These are phyloP conservation scores for Nomada ferruginata DNA, from an alignment of 2,888 invertebrate genomes.

Conservation along the genomic window DNA sequence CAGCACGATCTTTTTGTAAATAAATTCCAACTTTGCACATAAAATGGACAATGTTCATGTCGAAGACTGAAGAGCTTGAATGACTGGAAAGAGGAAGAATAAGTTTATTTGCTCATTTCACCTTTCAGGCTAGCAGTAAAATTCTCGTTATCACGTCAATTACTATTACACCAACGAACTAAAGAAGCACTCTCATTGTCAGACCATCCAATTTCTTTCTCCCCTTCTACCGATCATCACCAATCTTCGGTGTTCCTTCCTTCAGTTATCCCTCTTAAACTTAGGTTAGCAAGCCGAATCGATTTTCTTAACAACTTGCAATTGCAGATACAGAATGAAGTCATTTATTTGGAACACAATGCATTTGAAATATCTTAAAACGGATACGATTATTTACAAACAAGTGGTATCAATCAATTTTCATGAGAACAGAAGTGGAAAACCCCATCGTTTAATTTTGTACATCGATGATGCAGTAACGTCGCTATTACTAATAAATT, in stretches of 20 bases:
- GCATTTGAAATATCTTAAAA: neutral
- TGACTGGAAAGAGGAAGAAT: constrained; percentile 47
- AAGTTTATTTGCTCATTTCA: constrained; percentile 77
- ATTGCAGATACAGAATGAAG: constrained; percentile 68
- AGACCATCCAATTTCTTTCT: constrained; percentile 63
- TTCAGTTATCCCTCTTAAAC: constrained; percentile 46
- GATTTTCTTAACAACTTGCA: constrained; percentile 63
- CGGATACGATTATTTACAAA: neutral
- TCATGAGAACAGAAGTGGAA: too few species aligned
- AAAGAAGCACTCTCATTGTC: constrained; percentile 65
- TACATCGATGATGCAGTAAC: too few species aligned
- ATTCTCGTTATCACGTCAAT: constrained; percentile 72
- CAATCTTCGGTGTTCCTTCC: constrained; percentile 24
- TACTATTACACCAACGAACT: constrained; percentile 81
- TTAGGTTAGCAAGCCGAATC: constrained; percentile 74
- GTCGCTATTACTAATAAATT: too few species aligned
- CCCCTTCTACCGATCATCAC: constrained; percentile 42
- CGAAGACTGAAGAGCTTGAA: too few species aligned
- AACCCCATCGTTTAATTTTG: too few species aligned
- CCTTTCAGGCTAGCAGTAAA: constrained; percentile 60
- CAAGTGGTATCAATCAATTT: too few species aligned
- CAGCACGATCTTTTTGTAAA: too few species aligned
- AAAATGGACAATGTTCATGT: too few species aligned
- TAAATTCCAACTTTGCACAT: too few species aligned
- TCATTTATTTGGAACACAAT: constrained; percentile 25